phyloP scores from a whole-genome alignment of 37 sponge, comb jelly and placozoan species.

The Petrosia ficiformis region DNA sequence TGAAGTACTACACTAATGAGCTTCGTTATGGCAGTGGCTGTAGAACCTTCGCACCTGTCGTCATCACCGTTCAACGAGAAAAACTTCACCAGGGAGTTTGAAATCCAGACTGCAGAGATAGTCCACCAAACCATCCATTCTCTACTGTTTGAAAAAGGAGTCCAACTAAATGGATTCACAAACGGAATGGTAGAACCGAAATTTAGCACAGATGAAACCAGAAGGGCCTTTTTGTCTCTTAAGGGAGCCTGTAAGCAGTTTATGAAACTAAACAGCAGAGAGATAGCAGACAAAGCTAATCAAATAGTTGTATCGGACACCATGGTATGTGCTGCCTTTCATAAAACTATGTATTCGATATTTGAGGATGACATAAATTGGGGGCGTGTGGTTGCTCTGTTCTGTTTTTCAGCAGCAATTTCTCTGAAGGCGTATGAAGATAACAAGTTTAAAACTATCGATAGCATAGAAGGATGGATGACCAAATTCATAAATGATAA shows the following conservation, averaged over 20 bases:
- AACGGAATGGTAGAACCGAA: background rate
- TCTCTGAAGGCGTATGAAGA: conserved; percentile 10
- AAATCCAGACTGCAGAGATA: background rate
- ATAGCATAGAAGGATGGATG: conserved; percentile 40
- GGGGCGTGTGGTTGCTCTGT: conserved; percentile 43
- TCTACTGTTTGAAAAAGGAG: conserved; percentile 12
- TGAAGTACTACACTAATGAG: too few species aligned
- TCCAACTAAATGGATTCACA: conserved; percentile 17
- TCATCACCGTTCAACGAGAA: too few species aligned
- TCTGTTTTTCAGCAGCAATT: conserved; percentile 23
- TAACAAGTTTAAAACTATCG: background rate
- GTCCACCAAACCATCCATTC: conserved; percentile 1
- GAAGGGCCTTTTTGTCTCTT: background rate
- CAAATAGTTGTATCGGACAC: conserved; percentile 31
- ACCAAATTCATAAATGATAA: conserved; percentile 17
- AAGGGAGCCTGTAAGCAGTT: background rate
- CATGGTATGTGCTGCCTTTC: background rate
- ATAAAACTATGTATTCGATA: background rate
- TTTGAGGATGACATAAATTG: conserved; percentile 17
- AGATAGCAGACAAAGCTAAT: background rate
- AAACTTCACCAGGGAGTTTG: background rate
- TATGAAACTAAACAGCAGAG: background rate
- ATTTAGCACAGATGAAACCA: too few species aligned
- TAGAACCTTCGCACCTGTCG: background rate
- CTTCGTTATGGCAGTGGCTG: background rate